These are phyloP conservation scores for Acropora tenuis DNA, from an alignment of 64 coral and sea anemone species.

Conservation along the genomic window DNA sequence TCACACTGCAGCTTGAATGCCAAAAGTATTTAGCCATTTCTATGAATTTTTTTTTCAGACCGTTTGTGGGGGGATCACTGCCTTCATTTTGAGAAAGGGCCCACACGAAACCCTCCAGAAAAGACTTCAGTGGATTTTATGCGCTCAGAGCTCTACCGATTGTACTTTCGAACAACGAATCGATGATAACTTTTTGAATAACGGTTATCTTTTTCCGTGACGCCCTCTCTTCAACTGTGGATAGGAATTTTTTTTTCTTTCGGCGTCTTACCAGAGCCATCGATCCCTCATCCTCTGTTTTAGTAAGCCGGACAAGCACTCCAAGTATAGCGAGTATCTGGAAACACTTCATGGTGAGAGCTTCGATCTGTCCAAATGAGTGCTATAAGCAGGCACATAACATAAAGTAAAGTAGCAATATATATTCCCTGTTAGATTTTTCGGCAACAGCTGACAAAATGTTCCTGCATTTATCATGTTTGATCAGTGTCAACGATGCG, in stretches of 20 bases:
- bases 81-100: too few species aligned
- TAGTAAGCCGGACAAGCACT: not conserved
- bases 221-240: not conserved
- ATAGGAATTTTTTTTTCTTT: not conserved
- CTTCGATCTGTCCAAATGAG: too few species aligned
- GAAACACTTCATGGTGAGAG: not conserved
- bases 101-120: not conserved
- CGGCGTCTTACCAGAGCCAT: constrained; percentile 41
- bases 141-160: not conserved
- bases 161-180: not conserved
- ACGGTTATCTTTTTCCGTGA: not conserved
- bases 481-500: too few species aligned
- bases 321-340: not conserved
- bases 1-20: too few species aligned
- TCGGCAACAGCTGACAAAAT: too few species aligned
- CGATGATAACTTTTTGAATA: not conserved
- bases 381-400: too few species aligned
- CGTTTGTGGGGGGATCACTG: too few species aligned
- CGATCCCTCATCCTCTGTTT: constrained; percentile 31
- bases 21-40: too few species aligned
- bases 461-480: too few species aligned
- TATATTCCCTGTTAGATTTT: too few species aligned
- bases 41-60: too few species aligned
- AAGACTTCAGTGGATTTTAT: not conserved
- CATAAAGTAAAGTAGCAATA: too few species aligned